These are phyloP conservation scores for Melanotaenia boesemani DNA, from an alignment of 2,797 vertebrate species.

Conservation along the genomic window DNA sequence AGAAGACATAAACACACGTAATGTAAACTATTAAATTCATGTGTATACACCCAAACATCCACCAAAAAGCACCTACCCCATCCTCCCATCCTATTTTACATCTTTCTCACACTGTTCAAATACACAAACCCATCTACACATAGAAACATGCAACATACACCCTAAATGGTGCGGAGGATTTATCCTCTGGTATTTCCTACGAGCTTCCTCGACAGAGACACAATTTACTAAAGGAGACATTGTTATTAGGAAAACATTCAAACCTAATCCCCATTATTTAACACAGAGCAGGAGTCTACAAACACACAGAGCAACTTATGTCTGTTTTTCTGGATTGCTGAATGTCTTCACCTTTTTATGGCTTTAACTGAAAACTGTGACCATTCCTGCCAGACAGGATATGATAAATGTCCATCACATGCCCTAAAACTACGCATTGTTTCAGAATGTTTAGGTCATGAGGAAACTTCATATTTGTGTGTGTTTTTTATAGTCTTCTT, in stretches of 20 bases:
- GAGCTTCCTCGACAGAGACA: slow-evolving; percentile 63
- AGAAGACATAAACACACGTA: slow-evolving; percentile 42
- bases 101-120: slow-evolving; percentile 45
- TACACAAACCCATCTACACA: slow-evolving; percentile 54
- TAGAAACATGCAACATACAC: slow-evolving; percentile 50
- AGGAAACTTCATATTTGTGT: no score
- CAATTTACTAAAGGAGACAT: slow-evolving; percentile 35
- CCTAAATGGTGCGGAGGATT: slow-evolving; percentile 46
- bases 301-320: not conserved
- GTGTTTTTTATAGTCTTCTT: not conserved
- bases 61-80: slow-evolving; percentile 13
- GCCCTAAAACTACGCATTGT: no score
- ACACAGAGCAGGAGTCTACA: slow-evolving; percentile 12
- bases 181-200: slow-evolving; percentile 72
- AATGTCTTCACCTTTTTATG: not conserved
- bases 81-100: slow-evolving; percentile 19
- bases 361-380: not conserved
- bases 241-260: slow-evolving; percentile 39
- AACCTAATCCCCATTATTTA: slow-evolving; percentile 21
- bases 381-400: not conserved
- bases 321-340: not conserved
- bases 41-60: slow-evolving; percentile 43
- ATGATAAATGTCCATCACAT: not conserved
- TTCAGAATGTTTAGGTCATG: no score
- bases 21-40: slow-evolving; percentile 32